Evolutionary conservation across 2,888 invertebrate species (phyloP).

Genomic region (Macrophya annulata): DNA sequence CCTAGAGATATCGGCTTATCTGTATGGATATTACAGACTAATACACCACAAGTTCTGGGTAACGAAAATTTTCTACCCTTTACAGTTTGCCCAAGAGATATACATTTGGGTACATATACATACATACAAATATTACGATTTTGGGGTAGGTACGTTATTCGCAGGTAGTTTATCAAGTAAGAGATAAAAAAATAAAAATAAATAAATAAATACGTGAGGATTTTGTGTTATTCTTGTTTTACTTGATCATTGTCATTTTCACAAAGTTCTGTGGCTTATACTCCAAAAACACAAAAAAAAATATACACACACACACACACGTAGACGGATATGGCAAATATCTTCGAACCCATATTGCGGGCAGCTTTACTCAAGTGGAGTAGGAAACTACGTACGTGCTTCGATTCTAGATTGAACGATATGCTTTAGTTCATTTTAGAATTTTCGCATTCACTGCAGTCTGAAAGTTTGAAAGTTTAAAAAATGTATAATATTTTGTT

Average conservation of each 20-base stretch:
- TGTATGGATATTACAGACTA: conserved; percentile 15
- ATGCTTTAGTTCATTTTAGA: neutral
- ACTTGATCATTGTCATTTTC: neutral
- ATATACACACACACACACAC: neutral
- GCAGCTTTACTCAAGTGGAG: neutral
- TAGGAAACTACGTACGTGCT: conserved; percentile 32
- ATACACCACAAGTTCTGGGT: neutral
- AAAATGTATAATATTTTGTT: too few relatives aligned
- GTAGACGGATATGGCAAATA: conserved; percentile 20
- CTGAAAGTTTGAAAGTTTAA: conserved; percentile 35
- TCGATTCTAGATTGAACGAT: neutral
- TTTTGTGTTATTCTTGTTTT: neutral
- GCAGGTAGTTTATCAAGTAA: neutral
- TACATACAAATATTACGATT: neutral
- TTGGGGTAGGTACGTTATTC: neutral
- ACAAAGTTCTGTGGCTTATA: neutral
- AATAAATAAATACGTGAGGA: too few relatives aligned
- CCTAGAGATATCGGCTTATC: conserved; percentile 25
- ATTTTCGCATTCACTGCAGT: neutral
- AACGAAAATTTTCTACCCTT: neutral
- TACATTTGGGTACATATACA: too few relatives aligned
- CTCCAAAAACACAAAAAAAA: too few relatives aligned
- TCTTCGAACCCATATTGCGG: neutral
- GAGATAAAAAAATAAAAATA: neutral
- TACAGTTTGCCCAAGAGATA: neutral